Base-by-base conservation (phyloP, 2,888 invertebrate species). In the Cybosia mesomella region DNA sequence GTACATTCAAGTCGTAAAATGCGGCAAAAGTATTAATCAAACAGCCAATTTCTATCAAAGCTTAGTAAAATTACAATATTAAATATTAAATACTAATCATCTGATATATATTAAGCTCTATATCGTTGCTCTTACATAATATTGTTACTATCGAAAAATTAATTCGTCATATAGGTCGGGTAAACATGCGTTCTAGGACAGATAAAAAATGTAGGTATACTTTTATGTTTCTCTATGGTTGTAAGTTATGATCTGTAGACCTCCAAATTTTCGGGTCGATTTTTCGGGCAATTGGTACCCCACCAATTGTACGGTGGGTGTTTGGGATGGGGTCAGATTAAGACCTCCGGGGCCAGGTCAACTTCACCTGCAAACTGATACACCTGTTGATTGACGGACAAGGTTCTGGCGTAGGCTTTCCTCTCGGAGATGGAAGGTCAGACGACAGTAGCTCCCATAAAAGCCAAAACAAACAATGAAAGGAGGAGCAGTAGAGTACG, bases 61-160 rank as follows among this genome's bases (percentile, higher is more conserved):
- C 67, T 43, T 58, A 53, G 28, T 54, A 53, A 53, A 67, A 58
- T 68, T 64, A 63, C 22, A 64, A 68, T 68, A 67, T 67, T 53
- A 55, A 67, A 67, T 43, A 67, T 67, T 62, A 68, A 68, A 68
- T 68, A 32, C n/a, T 53, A 63, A 68, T 68, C 64, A 63, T 9
- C 58, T n/a, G 64, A 64, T 68, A 68, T 21, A 63, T n/a, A 36
- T 21, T 61, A 62, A 63, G 63, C 63, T 58, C 24, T 32, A 21
- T 67, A 67, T 63, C 62, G 28, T 49, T 22, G 9, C 21, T 28
- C 13, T 43, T 28, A 63, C 67, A 62, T 58, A 67, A 53, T 67
- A 55, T 39, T 61, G 34, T 49, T 32, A 15, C 28, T 61, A 61
- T 66, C 61, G 58, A 59, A 53, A 58, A 15, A 62, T 34, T 34